Base-by-base conservation (phyloP, 2,888 invertebrate genomes). In the Merodon equestris region DNA sequence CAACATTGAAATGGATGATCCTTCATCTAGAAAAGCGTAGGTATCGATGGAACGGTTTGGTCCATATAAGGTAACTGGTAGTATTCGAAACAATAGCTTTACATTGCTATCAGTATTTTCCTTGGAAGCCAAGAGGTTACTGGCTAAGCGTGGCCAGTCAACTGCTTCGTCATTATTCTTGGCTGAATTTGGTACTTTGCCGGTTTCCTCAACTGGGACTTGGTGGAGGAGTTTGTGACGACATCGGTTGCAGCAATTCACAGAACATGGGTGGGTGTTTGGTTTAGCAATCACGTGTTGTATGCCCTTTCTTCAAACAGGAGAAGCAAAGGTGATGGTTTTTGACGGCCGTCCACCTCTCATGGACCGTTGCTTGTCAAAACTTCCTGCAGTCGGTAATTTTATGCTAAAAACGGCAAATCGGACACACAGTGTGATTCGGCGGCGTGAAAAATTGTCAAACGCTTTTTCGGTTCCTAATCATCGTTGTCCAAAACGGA, bases 1-100 rank as follows among this genome's bases (percentile, higher is more conserved):
- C 19, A 75, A 19, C 58, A 77, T 48, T 1, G 73, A 73, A n/a
- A 67, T 54, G n/a, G n/a, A n/a, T n/a, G n/a, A n/a, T n/a, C n/a
- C n/a, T n/a, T n/a, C n/a, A n/a, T n/a, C n/a, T n/a, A 9, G 68
- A 79, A 9, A 73, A 73, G 19, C 67, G 72, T 50, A 73, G 10
- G 45, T 40, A 12, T 40, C 17, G 1, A 72, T 48, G 10, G 12
- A 9, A 27, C 48, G 66, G 1, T 19, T 51, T 19, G 60, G 61
- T n/a, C 63, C 72, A 47, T 56, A 66, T 10, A 81, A 45, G 3
- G 38, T 51, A 45, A 73, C 66, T 44, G 70, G 70, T n/a, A 71
- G n/a, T 12, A 81, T 57, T n/a, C 58, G 57, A 54, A 79, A 76
- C 66, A 17, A 9, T 54, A 15, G n/a, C n/a, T n/a, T n/a, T n/a